Base-by-base conservation (phyloP, 2,888 invertebrate genomes). In the Lamellibrachia columna region DNA sequence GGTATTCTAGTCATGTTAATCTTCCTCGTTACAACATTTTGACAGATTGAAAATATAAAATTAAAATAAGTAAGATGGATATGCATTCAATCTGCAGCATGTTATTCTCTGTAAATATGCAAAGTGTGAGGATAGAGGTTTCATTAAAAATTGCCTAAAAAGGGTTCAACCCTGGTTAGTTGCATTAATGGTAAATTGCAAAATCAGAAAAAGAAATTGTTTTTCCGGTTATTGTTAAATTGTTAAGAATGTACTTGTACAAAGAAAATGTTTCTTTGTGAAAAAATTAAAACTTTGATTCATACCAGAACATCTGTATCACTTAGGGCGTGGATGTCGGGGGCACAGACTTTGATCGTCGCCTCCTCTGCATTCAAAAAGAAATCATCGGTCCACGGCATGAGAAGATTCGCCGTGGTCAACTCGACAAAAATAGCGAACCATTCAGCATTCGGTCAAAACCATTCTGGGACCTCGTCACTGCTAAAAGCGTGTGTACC, bases 391-490 rank as follows among this genome's bases (percentile, higher is more conserved):
- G 96, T 7, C 97, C 97, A 0, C 95, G 99, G 93, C 97, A 97
- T 94, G 97, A 97, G 94, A 99, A 98, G n/a, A 98, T 98, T 96
- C 97, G 97, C 94, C 97, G 97, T 92, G 98, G 98, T 7, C 96
- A 97, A 55, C 97, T 99, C 91, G 97, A 98, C 94, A 98, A 98
- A 95, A 97, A 97, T 0, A 96, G 96, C 0, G 99, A 99, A 96
- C 98, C 99, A 0, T 99, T 99, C 96, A 98, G 99, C 94, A 97
- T 99, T 0, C 97, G 99, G 11, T 97, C 97, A 91, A 99, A 99
- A 96, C 98, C 98, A 53, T 99, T 99, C 97, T 99, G 98, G 98
- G 98, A 98, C 92, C 97, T 99, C 55, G 94, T 94, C 6, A 94
- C 93, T n/a, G 94, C 96, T 60, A 94, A 94, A 93, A 96, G 95